Base-by-base conservation (phyloP, 2,113 vertebrate species). In the Xiphorhynchus elegans region DNA sequence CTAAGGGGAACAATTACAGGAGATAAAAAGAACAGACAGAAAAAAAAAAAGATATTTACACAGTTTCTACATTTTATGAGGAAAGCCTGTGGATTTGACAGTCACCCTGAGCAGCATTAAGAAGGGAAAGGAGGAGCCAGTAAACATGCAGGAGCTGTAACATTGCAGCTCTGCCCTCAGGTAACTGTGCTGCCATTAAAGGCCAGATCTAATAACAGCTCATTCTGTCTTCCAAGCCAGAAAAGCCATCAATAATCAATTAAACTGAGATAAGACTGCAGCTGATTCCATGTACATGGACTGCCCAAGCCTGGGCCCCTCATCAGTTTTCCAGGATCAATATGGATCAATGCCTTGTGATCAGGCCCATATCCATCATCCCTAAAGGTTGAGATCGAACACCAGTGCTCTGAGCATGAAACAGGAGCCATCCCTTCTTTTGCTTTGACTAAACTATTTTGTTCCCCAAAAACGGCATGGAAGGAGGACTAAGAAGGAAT, bases 101-200 rank as follows among this genome's bases (percentile, higher is more conserved):
- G 96, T 97, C 97, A 97, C 98, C 97, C 97, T 92, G 97, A 97
- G 74, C 90, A 86, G 90, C 89, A 66, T 52, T 76, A 84, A 66
- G 78, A 77, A 89, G 82, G 62, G 76, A 77, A 90, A 44, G 87
- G 91, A 95, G 80, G 76, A 91, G 69, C 64, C 89, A 72, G 49
- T 24, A 80, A 93, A 86, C 60, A 84, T 85, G 88, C 96, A 42
- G 44, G 49, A 93, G 89, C 66, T 23, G 2, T 10, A 67, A 62
- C 46, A 6, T 1, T 46, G 77, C 84, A 75, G 53, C 8, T 91
- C 66, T 91, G 87, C 96, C 93, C 79, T 70, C 74, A 72, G 78
- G 95, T 84, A 93, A 77, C 69, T 17, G 8, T 6, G 2, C 72
- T 82, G 56, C 79, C 75, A 63, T 37, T 82, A 91, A 75, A 87